Evolutionary conservation across 2,797 vertebrate genomes (phyloP).

Genomic region (Pangasius macronema): DNA sequence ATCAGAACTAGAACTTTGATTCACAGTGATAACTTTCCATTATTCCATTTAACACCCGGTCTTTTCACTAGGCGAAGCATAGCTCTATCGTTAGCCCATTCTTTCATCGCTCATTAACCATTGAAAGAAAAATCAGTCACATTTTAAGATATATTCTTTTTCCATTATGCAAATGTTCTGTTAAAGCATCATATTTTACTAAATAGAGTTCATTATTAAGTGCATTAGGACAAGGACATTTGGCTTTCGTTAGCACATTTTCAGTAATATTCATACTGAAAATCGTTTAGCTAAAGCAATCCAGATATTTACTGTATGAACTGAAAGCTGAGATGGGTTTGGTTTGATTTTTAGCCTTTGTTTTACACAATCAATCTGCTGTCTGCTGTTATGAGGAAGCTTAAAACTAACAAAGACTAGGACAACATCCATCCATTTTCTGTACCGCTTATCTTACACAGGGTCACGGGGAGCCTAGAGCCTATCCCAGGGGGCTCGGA

Average conservation of each 20-base stretch:
- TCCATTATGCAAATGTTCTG: conserved; percentile 2
- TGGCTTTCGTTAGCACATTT: not conserved
- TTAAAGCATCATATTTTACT: not conserved
- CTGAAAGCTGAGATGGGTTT: not conserved
- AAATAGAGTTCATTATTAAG: not conserved
- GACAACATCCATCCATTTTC: not conserved
- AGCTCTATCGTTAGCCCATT: not conserved
- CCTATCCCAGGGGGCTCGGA: too few species aligned
- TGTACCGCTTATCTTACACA: too few species aligned
- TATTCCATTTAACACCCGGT: not conserved
- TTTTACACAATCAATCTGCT: not conserved
- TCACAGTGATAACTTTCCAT: not conserved
- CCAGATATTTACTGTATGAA: not conserved
- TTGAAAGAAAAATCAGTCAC: not conserved
- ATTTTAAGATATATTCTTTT: not conserved
- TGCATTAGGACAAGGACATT: not conserved
- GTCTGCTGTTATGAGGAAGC: not conserved
- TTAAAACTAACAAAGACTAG: not conserved
- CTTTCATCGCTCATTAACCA: not conserved
- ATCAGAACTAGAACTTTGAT: conserved; percentile 1
- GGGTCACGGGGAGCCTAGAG: too few species aligned
- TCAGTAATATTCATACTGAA: not conserved
- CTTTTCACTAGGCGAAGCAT: not conserved
- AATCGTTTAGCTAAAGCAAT: not conserved
- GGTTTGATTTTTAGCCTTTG: not conserved